Base-by-base conservation (phyloP, 2,113 vertebrate genomes). In the Mus pahari region DNA sequence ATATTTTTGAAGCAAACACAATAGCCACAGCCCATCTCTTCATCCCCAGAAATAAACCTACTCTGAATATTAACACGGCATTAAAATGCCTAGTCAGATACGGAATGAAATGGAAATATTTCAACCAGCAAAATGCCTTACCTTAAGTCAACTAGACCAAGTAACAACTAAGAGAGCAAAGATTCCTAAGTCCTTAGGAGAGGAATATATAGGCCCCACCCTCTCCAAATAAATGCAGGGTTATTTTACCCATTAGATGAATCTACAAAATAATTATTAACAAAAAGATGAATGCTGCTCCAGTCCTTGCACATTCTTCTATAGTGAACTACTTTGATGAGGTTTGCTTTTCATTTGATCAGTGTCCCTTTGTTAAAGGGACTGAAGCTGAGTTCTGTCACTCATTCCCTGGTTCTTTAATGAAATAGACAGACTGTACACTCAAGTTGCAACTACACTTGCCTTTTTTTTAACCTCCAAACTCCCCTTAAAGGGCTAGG, bases 241-340 rank as follows among this genome's bases (percentile, higher is more conserved):
- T 55, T 45, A 74, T 39, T 64, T 86, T 66, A 89, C 39, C 71
- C 74, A 83, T 53, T 39, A 91, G 28, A 79, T 91, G 19, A 20
- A 92, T 36, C 83, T 91, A 90, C 6, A 89, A 94, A 93, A 92
- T 78, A 97, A 92, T 88, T 92, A 94, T 42, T 79, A 73, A 90
- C 64, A 95, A 92, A 97, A 91, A 55, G 70, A 48, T 3, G 10
- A 53, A 71, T 64, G 53, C 24, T 66, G 83, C 31, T 42, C 14
- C 19, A 58, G 36, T 66, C 45, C 64, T 20, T 53, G 53, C 66
- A 74, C 2, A 0, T 31, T 87, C 36, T 53, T 70, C 83, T 62
- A n/a, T 20, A 22, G 83, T 75, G 87, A 94, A 71, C 66, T 97
- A 92, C 93, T 97, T 92, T 68, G n/a, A 79, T 78, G 78, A 64